Percentiles rank a stretch among this genome's conserved stretches.
Evolutionary conservation across 92 coral and sea anemone species (phyloP).

Genomic region (Palythoa grandiflora): DNA sequence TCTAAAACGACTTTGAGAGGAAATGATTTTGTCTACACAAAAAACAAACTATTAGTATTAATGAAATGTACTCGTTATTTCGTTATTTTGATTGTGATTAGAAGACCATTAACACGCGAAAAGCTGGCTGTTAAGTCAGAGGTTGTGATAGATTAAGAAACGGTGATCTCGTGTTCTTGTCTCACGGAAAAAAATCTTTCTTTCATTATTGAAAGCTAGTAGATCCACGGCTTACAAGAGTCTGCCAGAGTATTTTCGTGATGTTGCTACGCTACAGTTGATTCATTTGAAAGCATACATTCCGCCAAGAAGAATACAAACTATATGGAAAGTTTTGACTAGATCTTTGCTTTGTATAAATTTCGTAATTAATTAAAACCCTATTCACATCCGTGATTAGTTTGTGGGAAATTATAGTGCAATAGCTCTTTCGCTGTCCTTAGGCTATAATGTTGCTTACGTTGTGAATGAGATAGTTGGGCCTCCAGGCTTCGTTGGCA

Average conservation of each 20-base stretch:
- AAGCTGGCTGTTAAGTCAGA: not conserved
- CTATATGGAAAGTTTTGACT: conserved; percentile 4
- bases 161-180: not conserved
- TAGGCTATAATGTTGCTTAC: conserved; percentile 39
- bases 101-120: conserved; percentile 63
- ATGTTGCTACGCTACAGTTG: conserved; percentile 37
- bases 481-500: conserved; percentile 31
- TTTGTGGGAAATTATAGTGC: conserved; percentile 40
- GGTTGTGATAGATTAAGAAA: not conserved
- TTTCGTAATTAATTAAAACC: conserved; percentile 26
- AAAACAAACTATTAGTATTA: conserved; percentile 6
- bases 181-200: not conserved
- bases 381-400: conserved; percentile 46
- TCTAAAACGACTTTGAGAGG: conserved; percentile 37
- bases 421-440: conserved; percentile 28
- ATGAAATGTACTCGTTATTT: conserved; percentile 26
- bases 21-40: conserved; percentile 15
- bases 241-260: conserved; percentile 14
- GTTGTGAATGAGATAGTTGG: conserved; percentile 13
- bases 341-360: conserved; percentile 5
- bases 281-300: conserved; percentile 28
- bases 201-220: not conserved
- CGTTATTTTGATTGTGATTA: conserved; percentile 47
- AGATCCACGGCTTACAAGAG: not conserved
- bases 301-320: conserved; percentile 21